Conservation (phyloP, 1,140 invertebrate genomes). For the Zophobas atratus region DNA sequence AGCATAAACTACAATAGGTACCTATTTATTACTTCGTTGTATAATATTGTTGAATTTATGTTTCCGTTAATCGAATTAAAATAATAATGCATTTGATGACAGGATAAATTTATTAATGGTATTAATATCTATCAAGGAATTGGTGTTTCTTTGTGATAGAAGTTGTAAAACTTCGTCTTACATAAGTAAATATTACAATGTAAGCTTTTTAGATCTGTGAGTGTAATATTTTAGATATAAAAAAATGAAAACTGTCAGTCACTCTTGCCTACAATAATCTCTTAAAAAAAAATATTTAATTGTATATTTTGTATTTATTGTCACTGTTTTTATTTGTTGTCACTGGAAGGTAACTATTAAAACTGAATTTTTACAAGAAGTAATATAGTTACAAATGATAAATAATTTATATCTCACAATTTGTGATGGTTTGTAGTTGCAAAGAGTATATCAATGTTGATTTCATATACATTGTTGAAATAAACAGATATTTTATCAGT, state of each 20-base stretch:
- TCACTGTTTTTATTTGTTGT: slow-evolving; percentile 10
- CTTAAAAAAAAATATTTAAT: slow-evolving; percentile 22
- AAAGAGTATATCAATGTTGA: slow-evolving; percentile 49
- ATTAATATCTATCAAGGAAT: slow-evolving; percentile 45
- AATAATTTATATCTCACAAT: slow-evolving; percentile 39
- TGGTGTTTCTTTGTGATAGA: slow-evolving; percentile 49
- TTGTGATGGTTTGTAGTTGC: slow-evolving; percentile 46
- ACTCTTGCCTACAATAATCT: slow-evolving; percentile 35
- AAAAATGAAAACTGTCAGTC: slow-evolving; percentile 38
- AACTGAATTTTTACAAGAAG: slow-evolving; percentile 16
- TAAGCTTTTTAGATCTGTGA: slow-evolving; percentile 45
- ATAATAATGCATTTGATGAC: not conserved
- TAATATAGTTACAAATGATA: slow-evolving; percentile 32
- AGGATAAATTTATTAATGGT: not conserved
- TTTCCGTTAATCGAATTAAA: slow-evolving; percentile 1
- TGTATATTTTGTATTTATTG: slow-evolving; percentile 33
- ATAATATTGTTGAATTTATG: slow-evolving; percentile 8
- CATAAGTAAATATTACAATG: slow-evolving; percentile 31
- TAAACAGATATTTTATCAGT: slow-evolving; percentile 48
- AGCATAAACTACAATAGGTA: not conserved
- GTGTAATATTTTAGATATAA: slow-evolving; percentile 34
- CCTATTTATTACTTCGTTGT: slow-evolving; percentile 1
- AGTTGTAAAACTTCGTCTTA: slow-evolving; percentile 26
- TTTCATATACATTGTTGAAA: slow-evolving; percentile 53
- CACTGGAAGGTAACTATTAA: slow-evolving; percentile 5